These are phyloP conservation scores for Eubasilissa splendida DNA, from an alignment of 2,888 invertebrate species.

Conservation along the genomic window DNA sequence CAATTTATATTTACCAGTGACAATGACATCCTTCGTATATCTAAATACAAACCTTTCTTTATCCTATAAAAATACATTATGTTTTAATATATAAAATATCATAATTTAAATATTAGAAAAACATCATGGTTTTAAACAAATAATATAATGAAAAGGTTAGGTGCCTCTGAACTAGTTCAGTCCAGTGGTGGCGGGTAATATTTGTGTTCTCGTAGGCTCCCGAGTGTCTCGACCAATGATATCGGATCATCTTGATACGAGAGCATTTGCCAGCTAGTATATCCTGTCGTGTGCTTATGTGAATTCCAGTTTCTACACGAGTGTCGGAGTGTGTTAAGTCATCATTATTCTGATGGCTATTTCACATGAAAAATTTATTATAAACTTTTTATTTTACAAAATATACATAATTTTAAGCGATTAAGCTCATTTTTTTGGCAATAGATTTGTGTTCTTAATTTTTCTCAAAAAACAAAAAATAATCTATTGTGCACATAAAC, in stretches of 20 bases:
- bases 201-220: constrained; percentile 58
- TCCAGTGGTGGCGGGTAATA: constrained; percentile 50
- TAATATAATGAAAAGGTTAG: constrained; percentile 7
- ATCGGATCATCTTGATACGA: constrained; percentile 58
- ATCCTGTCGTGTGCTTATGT: constrained; percentile 28
- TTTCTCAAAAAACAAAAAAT: too few species aligned
- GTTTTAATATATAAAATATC: background rate
- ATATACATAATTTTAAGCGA: too few species aligned
- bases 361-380: too few species aligned
- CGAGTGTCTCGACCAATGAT: constrained; percentile 58
- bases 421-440: too few species aligned
- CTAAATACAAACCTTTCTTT: too few species aligned
- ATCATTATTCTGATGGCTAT: background rate
- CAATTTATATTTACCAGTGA: too few species aligned
- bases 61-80: too few species aligned
- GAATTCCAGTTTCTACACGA: background rate
- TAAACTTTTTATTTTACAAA: too few species aligned
- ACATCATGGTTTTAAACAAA: too few species aligned
- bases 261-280: constrained; percentile 50
- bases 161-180: constrained; percentile 5
- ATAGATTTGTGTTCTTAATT: too few species aligned
- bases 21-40: too few species aligned
- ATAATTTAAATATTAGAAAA: background rate
- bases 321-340: background rate
- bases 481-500: too few species aligned